Base-by-base conservation (phyloP, 2,888 invertebrate species). In the Homarus gammarus region DNA sequence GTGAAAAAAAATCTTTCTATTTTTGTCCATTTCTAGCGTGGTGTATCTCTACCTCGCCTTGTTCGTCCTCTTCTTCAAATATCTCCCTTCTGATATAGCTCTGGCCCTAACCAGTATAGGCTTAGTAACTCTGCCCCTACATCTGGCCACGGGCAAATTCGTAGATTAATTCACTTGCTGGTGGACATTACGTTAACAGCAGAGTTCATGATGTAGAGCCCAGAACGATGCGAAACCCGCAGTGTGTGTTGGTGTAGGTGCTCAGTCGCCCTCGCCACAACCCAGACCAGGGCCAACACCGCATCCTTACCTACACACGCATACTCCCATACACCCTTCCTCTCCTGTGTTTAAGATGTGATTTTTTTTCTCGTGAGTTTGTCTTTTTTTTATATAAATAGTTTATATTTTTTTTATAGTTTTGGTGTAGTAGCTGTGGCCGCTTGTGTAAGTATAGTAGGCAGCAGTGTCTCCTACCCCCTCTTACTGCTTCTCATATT, bases 11-110 rank as follows among this genome's bases (percentile, higher is more conserved):
- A n/a, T n/a, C n/a, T n/a, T n/a, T n/a, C n/a, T n/a, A n/a, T 73
- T 77, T 10, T 68, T 49, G 49, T 64, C 49, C 33, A 44, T 33
- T 49, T 83, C 70, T 89, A 89, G 88, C 84, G 18, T 83, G 36
- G 75, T 27, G 49, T 83, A 64, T 75, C 82, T 87, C 56, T 75
- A 15, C 82, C 44, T 83, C 38, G 88, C 83, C 33, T 33, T 77
- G 22, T 88, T 84, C 78, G 22, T 89, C 56, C 31, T 89, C 18
- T 89, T 89, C 88, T 84, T 89, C 44, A 84, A 77, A 56, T 89
- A 78, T 38, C 51, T 78, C 70, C 84, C 83, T 31, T 44, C 84
- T 40, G 78, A 84, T 51, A 22, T 84, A 18, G 84, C 84, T 22
- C 36, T 89, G 38, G 78, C 84, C 36, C 51, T 89, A n/a, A 72